Percentiles rank a stretch among this genome's conserved stretches.
Conservation (phyloP, 1,140 invertebrate genomes). For the Drosophila parabipectinata region DNA sequence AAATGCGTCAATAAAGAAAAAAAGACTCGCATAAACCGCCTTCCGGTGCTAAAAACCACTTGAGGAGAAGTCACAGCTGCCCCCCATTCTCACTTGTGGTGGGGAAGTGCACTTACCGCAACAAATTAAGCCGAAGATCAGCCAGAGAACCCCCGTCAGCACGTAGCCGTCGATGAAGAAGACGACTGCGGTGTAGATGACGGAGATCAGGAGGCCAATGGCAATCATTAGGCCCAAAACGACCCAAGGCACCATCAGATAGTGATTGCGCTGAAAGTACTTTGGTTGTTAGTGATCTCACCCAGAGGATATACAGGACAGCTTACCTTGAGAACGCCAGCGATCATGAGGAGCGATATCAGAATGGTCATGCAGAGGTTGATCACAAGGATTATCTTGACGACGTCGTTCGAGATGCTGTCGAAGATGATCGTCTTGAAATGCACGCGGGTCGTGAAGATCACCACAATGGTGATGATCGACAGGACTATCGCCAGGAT, state of each 20-base stretch:
- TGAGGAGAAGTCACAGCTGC: conserved; percentile 19
- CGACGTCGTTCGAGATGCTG: conserved; percentile 85
- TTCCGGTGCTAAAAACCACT: conserved; percentile 75
- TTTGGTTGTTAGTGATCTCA: conserved; percentile 22
- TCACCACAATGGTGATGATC: conserved; percentile 85
- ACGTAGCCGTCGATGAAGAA: conserved; percentile 87
- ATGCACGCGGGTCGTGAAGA: conserved; percentile 85
- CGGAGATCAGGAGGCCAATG: conserved; percentile 89
- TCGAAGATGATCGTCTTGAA: conserved; percentile 86
- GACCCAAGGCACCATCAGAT: conserved; percentile 93
- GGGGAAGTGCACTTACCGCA: conserved; percentile 86
- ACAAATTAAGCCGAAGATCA: conserved; percentile 87
- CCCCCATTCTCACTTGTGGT: not conserved
- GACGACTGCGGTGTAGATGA: conserved; percentile 90
- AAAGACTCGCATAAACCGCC: conserved; percentile 45
- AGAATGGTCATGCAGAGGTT: conserved; percentile 93
- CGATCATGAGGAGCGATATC: conserved; percentile 89
- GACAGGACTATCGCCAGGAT: conserved; percentile 87
- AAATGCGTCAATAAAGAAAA: conserved; percentile 69
- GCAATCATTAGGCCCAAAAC: conserved; percentile 90
- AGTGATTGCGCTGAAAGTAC: conserved; percentile 89
- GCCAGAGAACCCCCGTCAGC: conserved; percentile 86
- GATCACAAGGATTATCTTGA: conserved; percentile 91
- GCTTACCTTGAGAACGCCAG: conserved; percentile 89
- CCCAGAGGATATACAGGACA: not conserved